phyloP scores from a whole-genome alignment of 2,113 vertebrate species.

The Sialia sialis region DNA sequence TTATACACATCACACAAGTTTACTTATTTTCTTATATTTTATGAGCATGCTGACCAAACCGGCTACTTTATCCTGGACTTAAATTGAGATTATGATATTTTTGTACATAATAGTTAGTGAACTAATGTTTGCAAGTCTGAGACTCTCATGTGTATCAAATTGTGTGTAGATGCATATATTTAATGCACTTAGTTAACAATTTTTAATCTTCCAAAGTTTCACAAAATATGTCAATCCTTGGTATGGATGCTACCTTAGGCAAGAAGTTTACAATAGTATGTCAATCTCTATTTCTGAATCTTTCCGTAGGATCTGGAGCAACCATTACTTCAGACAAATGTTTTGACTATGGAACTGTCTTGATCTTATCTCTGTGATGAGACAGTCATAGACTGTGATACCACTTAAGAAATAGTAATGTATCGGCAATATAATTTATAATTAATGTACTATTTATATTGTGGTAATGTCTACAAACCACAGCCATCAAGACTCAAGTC shows the following conservation, averaged over 20 bases:
- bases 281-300: neutral
- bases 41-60: neutral
- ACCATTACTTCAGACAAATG: neutral
- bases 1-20: neutral
- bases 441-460: conserved; percentile 28
- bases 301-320: neutral
- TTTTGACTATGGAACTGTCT: neutral
- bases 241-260: neutral
- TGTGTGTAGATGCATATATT: neutral
- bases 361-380: neutral
- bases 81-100: neutral
- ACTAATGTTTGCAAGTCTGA: neutral
- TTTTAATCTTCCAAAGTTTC: neutral
- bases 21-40: neutral
- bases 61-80: neutral
- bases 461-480: neutral
- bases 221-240: neutral
- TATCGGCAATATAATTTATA: conserved; percentile 11
- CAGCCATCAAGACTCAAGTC: neutral
- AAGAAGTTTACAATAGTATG: neutral
- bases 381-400: neutral
- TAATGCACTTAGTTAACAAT: neutral
- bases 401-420: neutral
- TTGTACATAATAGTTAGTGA: neutral
- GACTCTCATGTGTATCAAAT: neutral